A percentile compares a stretch with the other conserved stretches of the same genome.
Evolutionary conservation across 2,888 invertebrate species (phyloP).

Genomic region (Oxycera nigricornis): DNA sequence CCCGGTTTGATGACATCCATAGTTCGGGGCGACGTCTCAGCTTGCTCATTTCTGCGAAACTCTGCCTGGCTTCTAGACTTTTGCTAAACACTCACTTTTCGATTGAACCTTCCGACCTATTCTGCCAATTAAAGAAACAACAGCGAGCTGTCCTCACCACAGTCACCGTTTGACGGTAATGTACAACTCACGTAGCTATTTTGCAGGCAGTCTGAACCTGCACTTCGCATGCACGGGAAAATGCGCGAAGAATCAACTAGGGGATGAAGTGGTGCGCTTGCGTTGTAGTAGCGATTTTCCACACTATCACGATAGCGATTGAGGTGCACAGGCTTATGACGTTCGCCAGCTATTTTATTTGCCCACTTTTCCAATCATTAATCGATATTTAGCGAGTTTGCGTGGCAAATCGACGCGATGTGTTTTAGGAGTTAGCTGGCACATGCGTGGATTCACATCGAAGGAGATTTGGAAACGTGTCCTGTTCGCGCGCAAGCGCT

Average conservation of each 20-base stretch:
- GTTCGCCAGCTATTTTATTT: not conserved
- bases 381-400: conserved; percentile 33
- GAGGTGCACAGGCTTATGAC: conserved; percentile 19
- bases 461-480: not conserved
- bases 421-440: conserved; percentile 8
- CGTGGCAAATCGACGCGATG: not conserved
- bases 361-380: not conserved
- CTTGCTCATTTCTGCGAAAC: not conserved
- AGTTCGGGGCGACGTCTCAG: conserved; percentile 51
- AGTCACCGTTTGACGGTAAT: not conserved
- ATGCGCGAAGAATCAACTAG: not conserved
- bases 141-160: not conserved
- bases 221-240: not conserved
- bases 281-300: not conserved
- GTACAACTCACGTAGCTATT: not conserved
- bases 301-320: not conserved
- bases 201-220: not conserved
- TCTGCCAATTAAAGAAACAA: not conserved
- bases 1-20: conserved; percentile 56
- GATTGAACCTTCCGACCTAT: not conserved
- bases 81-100: not conserved
- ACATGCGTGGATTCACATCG: not conserved
- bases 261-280: conserved; percentile 32
- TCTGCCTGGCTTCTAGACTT: too few species aligned
- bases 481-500: not conserved